Evolutionary conservation across 2,888 invertebrate genomes (phyloP), one percentile per base, ranked within the genome.

Genomic region (Caenorhabditis panamensis): DNA sequence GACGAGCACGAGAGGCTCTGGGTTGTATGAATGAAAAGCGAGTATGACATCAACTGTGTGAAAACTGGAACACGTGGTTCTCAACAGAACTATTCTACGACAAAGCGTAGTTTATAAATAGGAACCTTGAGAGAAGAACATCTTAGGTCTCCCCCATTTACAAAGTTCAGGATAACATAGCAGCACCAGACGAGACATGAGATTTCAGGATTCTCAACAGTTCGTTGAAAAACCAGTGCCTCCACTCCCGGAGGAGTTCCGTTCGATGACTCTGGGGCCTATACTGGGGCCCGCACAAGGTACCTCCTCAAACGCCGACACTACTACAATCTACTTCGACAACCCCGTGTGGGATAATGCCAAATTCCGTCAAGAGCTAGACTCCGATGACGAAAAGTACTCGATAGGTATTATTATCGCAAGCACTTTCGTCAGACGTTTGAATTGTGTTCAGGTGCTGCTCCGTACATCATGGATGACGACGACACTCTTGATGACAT

Each of bases 341-440:
- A 78, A 78, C 51, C 82, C 82, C 0, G 73, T 82, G 0, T 78
- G 78, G 82, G 82, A 82, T 59, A 73, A 82, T 41, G 82, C 82
- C 13, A 72, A 78, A 41, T 69, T 78, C 13, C 67, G 82, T 22
- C 49, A 69, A 8, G 78, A 82, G 9, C 59, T 82, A 2, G 82
- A 82, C 58, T 68, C 63, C 22, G 82, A 78, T 36, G 82, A 77
- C 5, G 80, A 80, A 1, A 51, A 41, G 9, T 78, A 59, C 47
- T 72, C 67, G 18, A 47, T 64, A 1, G 72, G 72, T 77, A 58
- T 22, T 24, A 28, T 28, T 22, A 53, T 20, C 16, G 8, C 22
- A 47, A 41, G 41, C 1, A 26, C 8, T 22, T 20, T n/a, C 22
- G 2, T 28, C 16, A 6, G 18, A 31, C 37, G n/a, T 37, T 51